Percentiles rank a stretch among this genome's conserved stretches.
Conservation (phyloP, 2,888 invertebrate species). For the Drosophila rellima region DNA sequence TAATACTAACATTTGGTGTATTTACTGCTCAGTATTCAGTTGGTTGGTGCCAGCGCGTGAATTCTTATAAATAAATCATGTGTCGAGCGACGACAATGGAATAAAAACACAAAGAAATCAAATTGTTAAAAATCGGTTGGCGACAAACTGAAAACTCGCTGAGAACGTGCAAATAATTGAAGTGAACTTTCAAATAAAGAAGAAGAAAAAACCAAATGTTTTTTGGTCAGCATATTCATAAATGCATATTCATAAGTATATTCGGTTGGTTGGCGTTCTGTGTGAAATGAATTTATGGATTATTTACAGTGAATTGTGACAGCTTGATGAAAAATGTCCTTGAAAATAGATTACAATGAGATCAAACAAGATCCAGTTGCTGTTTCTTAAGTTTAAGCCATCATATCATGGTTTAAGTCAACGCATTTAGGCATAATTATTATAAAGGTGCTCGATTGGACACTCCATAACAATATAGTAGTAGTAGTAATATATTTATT, state of each 20-base stretch:
- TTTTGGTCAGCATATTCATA: slow-evolving; percentile 8
- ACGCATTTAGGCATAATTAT: slow-evolving; percentile 32
- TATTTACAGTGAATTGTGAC: slow-evolving; percentile 34
- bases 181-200: slow-evolving; percentile 29
- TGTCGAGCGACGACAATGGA: slow-evolving; percentile 47
- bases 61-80: slow-evolving; percentile 71
- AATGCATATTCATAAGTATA: slow-evolving; percentile 40
- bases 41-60: slow-evolving; percentile 55
- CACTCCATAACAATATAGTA: slow-evolving; percentile 16
- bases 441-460: slow-evolving; percentile 34
- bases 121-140: slow-evolving; percentile 31
- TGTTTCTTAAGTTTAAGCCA: neutral
- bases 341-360: slow-evolving; percentile 4
- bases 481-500: neutral
- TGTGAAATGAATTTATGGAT: slow-evolving; percentile 42
- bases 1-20: slow-evolving; percentile 6
- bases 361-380: slow-evolving; percentile 10
- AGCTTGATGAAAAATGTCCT: slow-evolving; percentile 19
- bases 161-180: slow-evolving; percentile 45
- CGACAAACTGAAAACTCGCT: slow-evolving; percentile 43
- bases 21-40: slow-evolving; percentile 31
- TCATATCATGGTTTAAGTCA: slow-evolving; percentile 2
- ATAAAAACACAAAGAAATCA: slow-evolving; percentile 47
- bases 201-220: neutral
- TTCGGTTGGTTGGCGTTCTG: neutral